Conservation (phyloP, 2,797 vertebrate genomes). For the Molossus molossus region DNA sequence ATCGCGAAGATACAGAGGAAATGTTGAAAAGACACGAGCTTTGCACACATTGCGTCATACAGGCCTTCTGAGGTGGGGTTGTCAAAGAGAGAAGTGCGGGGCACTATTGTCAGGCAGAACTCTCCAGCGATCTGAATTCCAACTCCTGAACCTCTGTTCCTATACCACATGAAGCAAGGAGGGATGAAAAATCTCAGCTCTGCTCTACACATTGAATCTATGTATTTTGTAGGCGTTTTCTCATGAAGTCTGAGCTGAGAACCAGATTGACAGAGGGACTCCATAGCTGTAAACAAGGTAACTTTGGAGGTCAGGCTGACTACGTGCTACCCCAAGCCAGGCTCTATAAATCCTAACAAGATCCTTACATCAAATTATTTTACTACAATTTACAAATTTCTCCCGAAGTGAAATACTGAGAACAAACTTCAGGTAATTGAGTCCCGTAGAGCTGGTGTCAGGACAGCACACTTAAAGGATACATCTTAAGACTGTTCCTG, state of each 20-base stretch:
- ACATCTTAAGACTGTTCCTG: background rate
- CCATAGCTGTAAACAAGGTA: background rate
- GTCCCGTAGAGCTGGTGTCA: background rate
- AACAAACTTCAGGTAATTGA: background rate
- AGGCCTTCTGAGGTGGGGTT: background rate
- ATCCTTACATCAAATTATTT: background rate
- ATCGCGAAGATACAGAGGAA: conserved; percentile 44
- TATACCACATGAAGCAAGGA: background rate
- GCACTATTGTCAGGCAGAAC: conserved; percentile 45
- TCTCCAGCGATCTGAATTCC: conserved; percentile 51
- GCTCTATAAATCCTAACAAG: conserved; percentile 44
- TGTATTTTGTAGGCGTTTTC: background rate
- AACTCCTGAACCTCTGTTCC: background rate
- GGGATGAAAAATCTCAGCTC: background rate
- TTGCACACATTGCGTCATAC: conserved; percentile 23
- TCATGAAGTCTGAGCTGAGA: background rate
- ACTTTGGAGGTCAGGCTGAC: background rate
- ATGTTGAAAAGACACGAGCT: conserved; percentile 70
- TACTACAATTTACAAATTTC: background rate
- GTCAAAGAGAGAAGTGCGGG: conserved; percentile 12
- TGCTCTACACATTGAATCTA: background rate
- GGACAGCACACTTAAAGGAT: background rate
- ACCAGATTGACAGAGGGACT: background rate
- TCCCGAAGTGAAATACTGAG: background rate
- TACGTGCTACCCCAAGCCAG: background rate